phyloP scores from a whole-genome alignment of 1,140 invertebrate species.

The Macrocentrus cingulum region DNA sequence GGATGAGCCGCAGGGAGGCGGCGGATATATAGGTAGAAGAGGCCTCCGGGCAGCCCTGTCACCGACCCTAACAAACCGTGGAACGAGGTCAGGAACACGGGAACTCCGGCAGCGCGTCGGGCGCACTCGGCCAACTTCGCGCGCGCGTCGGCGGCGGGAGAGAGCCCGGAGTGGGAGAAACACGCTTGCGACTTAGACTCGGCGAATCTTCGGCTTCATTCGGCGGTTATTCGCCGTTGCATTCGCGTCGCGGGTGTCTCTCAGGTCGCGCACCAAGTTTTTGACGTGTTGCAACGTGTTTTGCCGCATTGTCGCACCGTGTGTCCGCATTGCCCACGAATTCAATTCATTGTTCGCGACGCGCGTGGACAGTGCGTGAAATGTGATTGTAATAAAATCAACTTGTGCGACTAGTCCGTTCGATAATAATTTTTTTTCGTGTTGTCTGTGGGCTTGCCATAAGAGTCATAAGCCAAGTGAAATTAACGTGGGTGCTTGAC shows the following conservation, averaged over 20 bases:
- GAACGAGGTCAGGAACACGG: conserved; percentile 54
- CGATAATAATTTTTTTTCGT: too few relatives aligned
- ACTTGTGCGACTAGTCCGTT: too few relatives aligned
- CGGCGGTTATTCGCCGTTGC: conserved; percentile 49
- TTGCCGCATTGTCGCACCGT: conserved; percentile 19
- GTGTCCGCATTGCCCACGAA: too few relatives aligned
- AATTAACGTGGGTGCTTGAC: conserved; percentile 15
- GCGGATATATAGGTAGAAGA: not conserved
- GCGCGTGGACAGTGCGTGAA: too few relatives aligned
- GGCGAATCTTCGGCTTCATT: conserved; percentile 41
- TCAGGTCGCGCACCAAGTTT: not conserved
- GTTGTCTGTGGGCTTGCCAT: not conserved
- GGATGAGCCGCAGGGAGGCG: not conserved
- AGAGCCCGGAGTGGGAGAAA: conserved; percentile 18
- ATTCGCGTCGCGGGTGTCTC: conserved; percentile 41
- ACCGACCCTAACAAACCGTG: conserved; percentile 50
- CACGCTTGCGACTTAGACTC: conserved; percentile 4
- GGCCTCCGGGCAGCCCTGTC: conserved; percentile 36
- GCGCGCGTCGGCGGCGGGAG: conserved; percentile 28
- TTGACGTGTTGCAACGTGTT: not conserved
- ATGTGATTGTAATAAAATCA: too few relatives aligned
- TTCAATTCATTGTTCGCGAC: too few relatives aligned
- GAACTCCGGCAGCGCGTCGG: too few relatives aligned
- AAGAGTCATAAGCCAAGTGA: not conserved
- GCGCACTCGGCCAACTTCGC: too few relatives aligned